Evolutionary conservation across 2,113 vertebrate species (phyloP), one percentile per base, ranked within the genome.

Genomic region (Rallus limicola): DNA sequence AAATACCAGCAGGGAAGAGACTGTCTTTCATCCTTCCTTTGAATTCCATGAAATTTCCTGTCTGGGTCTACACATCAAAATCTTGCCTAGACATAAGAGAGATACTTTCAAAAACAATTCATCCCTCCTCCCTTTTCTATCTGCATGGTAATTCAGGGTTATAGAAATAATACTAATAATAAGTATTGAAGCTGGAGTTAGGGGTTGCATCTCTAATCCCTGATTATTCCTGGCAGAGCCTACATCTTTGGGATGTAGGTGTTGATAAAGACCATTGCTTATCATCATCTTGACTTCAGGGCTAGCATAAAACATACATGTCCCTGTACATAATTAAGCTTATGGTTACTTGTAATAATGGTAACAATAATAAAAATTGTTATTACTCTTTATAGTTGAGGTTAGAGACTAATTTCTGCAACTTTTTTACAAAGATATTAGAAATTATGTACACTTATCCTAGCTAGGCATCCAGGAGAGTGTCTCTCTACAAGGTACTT

Each of bases 31-130:
- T 93, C 86, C 65, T 87, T 76, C 36, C 62, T 95, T 92, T 92
- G 91, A 96, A 95, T 96, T 95, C 83, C 62, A 82, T 62, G 74
- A 92, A 84, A 88, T 94, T 94, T 96, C 70, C 83, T 94, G 70
- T 82, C 40, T 89, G 62, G 65, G 34, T 91, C 81, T 92, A 44
- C 33, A 53, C 74, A 79, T 92, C 69, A 84, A 17, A 95, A 93
- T 93, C 89, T 95, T 72, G 53, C 89, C 33, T 28, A 89, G 82
- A 79, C 86, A 59, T 86, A 86, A 96, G 90, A 88, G 64, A 28
- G 56, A 86, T 24, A 28, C 59, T 87, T 89, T 89, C 72, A 85
- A 46, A 96, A 92, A 58, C 83, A 96, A 87, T 76, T 68, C 3
- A 53, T 76, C 62, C 48, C 38, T 86, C 34, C 38, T 93, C 38